A percentile compares a stretch with the other conserved stretches of the same genome.
phyloP scores from a whole-genome alignment of 2,797 vertebrate species.

The Peromyscus attwateri region DNA sequence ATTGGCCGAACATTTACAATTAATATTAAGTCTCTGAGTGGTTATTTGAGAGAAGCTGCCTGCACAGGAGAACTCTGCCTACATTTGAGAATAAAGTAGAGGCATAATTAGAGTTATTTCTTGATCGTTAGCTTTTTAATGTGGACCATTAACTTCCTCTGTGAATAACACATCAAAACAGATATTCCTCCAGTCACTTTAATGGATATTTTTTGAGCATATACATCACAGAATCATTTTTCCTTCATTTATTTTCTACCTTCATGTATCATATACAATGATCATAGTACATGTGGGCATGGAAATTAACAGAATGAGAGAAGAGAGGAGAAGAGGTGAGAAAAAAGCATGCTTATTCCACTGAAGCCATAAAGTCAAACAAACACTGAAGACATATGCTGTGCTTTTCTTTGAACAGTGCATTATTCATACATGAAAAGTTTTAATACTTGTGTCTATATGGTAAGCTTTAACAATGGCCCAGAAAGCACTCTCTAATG shows the following conservation, averaged over 20 bases:
- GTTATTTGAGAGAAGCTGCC: not conserved
- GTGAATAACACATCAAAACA: not conserved
- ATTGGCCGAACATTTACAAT: not conserved
- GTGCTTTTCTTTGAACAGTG: slow-evolving; percentile 26
- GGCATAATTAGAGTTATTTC: not conserved
- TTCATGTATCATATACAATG: not conserved
- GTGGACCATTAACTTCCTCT: not conserved
- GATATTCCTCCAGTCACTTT: not conserved
- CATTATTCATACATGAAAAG: slow-evolving; percentile 52
- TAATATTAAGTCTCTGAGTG: not conserved
- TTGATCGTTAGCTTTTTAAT: not conserved
- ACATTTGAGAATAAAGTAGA: not conserved
- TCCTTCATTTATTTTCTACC: not conserved
- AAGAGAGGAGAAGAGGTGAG: not conserved
- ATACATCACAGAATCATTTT: not conserved
- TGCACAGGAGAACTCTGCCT: not conserved
- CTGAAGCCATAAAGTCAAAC: not conserved
- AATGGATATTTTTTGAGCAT: not conserved
- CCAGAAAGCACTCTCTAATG: slow-evolving; percentile 48
- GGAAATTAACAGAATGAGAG: not conserved
- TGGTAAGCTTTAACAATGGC: slow-evolving; percentile 37
- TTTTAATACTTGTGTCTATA: slow-evolving; percentile 61
- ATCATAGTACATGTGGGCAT: not conserved
- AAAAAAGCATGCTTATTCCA: not conserved
- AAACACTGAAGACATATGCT: slow-evolving; percentile 22